A percentile compares a stretch with the other conserved stretches of the same genome.
phyloP scores from a whole-genome alignment of 1,140 invertebrate species.

The Oncopodura yosiiana region DNA sequence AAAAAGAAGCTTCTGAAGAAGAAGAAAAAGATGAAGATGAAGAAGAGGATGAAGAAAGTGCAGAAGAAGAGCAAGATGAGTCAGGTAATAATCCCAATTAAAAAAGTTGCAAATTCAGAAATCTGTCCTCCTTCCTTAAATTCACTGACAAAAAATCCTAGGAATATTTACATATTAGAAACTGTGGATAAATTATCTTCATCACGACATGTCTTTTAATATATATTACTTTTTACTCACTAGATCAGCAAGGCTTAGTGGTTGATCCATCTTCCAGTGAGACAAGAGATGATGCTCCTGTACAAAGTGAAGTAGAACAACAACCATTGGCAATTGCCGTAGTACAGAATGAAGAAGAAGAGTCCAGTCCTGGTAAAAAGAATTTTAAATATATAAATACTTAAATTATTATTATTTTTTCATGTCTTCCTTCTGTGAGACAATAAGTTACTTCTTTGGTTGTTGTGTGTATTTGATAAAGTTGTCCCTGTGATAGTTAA shows the following conservation, averaged over 20 bases:
- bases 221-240: background rate
- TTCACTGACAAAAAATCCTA: too few species aligned
- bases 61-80: conserved; percentile 23
- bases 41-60: conserved; percentile 24
- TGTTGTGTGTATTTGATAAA: conserved; percentile 2
- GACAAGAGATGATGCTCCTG: conserved; percentile 19
- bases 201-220: too few species aligned
- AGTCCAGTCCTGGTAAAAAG: conserved; percentile 19
- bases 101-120: too few species aligned
- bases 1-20: conserved; percentile 30
- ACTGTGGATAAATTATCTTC: too few species aligned
- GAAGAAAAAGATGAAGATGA: conserved; percentile 23
- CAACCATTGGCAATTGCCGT: conserved; percentile 33
- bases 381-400: background rate
- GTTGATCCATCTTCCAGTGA: conserved; percentile 32
- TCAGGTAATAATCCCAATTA: too few species aligned
- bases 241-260: conserved; percentile 28
- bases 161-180: too few species aligned
- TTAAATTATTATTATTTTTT: conserved; percentile 7
- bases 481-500: conserved; percentile 34
- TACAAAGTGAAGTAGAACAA: conserved; percentile 24
- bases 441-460: background rate
- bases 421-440: conserved; percentile 2
- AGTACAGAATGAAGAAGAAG: conserved; percentile 28
- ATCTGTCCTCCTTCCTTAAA: too few species aligned